Percentiles rank a stretch among this genome's conserved stretches.
Conservation (phyloP, 64 coral and sea anemone species). For the Montipora cactus region DNA sequence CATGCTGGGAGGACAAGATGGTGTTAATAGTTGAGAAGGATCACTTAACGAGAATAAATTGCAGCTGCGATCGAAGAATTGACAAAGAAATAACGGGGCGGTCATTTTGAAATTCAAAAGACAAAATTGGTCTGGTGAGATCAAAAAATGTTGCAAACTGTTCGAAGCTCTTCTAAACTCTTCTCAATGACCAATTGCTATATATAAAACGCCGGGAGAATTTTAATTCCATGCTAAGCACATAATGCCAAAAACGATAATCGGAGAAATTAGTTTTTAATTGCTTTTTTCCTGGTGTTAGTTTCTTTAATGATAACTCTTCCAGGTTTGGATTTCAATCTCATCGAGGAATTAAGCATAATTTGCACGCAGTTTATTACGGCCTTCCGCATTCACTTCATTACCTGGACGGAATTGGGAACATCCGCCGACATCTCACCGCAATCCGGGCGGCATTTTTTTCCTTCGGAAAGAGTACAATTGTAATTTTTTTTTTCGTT, state of each 20-base stretch:
- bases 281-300: conserved; percentile 40
- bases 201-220: neutral
- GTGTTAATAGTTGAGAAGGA: neutral
- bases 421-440: conserved; percentile 38
- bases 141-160: neutral
- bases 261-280: neutral
- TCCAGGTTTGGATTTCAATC: conserved; percentile 50
- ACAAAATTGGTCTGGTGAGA: neutral
- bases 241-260: neutral
- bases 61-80: neutral
- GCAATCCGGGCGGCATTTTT: conserved; percentile 36
- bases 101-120: neutral
- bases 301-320: conserved; percentile 36
- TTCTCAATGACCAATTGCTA: neutral
- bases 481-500: conserved; percentile 20
- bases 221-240: neutral
- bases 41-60: neutral
- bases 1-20: neutral
- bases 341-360: conserved; percentile 29
- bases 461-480: conserved; percentile 39
- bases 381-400: conserved; percentile 12
- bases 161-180: neutral
- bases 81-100: neutral
- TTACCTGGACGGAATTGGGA: conserved; percentile 6
- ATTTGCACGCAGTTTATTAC: conserved; percentile 32